A percentile compares a stretch with the other conserved stretches of the same genome.
These are phyloP conservation scores for Volucella inanis DNA, from an alignment of 2,888 invertebrate genomes.

Conservation along the genomic window DNA sequence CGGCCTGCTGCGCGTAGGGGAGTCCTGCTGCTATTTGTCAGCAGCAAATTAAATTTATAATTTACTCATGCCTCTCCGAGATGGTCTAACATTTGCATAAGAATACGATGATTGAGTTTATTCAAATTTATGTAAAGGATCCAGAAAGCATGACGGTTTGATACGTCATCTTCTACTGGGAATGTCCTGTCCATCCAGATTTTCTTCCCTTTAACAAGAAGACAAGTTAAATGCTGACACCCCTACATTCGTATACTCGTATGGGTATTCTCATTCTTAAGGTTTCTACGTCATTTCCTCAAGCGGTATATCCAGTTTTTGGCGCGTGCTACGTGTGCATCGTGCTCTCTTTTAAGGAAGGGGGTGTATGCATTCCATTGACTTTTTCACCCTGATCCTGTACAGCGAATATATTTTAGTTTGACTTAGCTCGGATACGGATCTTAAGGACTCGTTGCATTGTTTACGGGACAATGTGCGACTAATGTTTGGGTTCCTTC, in stretches of 20 bases:
- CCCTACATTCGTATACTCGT: slow-evolving; percentile 43
- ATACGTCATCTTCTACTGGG: neutral
- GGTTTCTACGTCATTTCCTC: slow-evolving; percentile 27
- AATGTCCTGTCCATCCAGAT: slow-evolving; percentile 35
- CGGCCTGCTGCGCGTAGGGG: slow-evolving; percentile 29
- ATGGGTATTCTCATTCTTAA: neutral
- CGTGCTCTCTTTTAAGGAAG: slow-evolving; percentile 48
- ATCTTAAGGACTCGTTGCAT: slow-evolving; percentile 57
- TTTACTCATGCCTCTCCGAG: neutral
- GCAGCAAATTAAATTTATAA: slow-evolving; percentile 28
- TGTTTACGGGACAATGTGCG: slow-evolving; percentile 69
- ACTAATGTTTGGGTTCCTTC: slow-evolving; percentile 69
- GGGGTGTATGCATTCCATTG: slow-evolving; percentile 70
- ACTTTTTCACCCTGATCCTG: slow-evolving; percentile 69
- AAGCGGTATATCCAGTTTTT: slow-evolving; percentile 52
- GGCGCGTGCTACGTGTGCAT: slow-evolving; percentile 71
- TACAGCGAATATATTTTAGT: slow-evolving; percentile 15
- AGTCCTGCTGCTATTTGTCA: slow-evolving; percentile 53
- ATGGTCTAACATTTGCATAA: slow-evolving; percentile 9
- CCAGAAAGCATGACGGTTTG: slow-evolving; percentile 45
- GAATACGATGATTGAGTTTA: slow-evolving; percentile 15
- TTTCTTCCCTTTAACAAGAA: slow-evolving; percentile 13
- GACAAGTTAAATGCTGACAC: slow-evolving; percentile 4
- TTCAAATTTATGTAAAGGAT: slow-evolving; percentile 42
- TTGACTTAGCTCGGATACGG: slow-evolving; percentile 51